A percentile compares a stretch with the other conserved stretches of the same genome.
phyloP scores from a whole-genome alignment of 2,113 vertebrate species.

The Indicator indicator region DNA sequence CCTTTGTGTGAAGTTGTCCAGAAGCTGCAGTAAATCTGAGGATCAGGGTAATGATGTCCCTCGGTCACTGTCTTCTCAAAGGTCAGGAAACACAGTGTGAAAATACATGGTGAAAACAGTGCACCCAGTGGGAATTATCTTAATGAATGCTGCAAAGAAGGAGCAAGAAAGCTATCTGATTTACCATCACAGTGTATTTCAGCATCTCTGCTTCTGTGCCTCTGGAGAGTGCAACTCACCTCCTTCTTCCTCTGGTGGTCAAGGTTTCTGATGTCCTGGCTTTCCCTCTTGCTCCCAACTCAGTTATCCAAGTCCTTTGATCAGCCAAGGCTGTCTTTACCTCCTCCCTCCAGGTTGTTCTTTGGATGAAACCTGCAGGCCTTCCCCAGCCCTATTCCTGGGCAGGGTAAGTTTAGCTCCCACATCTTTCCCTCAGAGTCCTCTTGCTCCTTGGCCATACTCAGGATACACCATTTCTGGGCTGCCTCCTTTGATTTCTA shows the following conservation, averaged over 20 bases:
- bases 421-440: not conserved
- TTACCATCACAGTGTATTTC: not conserved
- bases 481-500: constrained; percentile 50
- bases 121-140: not conserved
- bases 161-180: not conserved
- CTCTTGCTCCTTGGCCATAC: not conserved
- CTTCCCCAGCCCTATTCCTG: not conserved
- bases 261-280: not conserved
- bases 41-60: not conserved
- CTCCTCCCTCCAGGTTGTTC: not conserved
- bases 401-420: not conserved
- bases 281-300: not conserved
- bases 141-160: not conserved
- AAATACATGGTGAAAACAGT: not conserved
- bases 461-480: not conserved
- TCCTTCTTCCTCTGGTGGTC: not conserved
- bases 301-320: not conserved
- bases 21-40: not conserved
- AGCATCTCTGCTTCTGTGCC: not conserved
- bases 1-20: not conserved
- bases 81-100: not conserved
- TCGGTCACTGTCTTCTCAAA: not conserved
- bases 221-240: not conserved
- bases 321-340: not conserved
- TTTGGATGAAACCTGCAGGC: not conserved